Conservation (phyloP, 2,797 vertebrate species). For the Furcifer pardalis region DNA sequence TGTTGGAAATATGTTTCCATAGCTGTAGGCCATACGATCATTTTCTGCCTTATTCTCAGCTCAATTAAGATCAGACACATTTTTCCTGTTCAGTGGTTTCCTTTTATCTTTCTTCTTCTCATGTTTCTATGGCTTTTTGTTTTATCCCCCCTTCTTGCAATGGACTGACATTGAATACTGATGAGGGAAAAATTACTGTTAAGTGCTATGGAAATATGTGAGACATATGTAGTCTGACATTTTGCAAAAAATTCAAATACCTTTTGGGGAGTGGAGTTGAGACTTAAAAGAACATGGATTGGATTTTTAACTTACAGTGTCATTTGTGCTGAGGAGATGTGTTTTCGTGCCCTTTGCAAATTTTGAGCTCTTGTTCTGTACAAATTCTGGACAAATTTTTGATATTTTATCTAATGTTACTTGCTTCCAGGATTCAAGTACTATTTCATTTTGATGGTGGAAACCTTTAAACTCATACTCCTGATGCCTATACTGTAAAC, state of each 20-base stretch:
- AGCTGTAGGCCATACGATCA: slow-evolving; percentile 28
- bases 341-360: not conserved
- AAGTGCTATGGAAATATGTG: slow-evolving; percentile 25
- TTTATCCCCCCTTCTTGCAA: not conserved
- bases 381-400: not conserved
- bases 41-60: slow-evolving; percentile 8
- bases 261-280: not conserved
- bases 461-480: not conserved
- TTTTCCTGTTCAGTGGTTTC: slow-evolving; percentile 35
- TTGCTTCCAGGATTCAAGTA: not conserved
- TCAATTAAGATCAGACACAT: slow-evolving; percentile 47
- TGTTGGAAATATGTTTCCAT: slow-evolving; percentile 15
- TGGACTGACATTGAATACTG: slow-evolving; percentile 43
- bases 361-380: not conserved
- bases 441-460: not conserved
- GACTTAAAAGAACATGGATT: slow-evolving; percentile 20
- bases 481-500: not conserved
- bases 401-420: not conserved
- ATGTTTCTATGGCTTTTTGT: slow-evolving; percentile 6
- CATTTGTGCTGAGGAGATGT: not conserved
- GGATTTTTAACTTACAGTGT: not conserved
- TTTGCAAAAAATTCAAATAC: slow-evolving; percentile 30
- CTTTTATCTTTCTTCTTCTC: slow-evolving; percentile 50
- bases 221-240: not conserved
- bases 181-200: slow-evolving; percentile 37